These are phyloP conservation scores for Hydriomena furcata DNA, from an alignment of 2,888 invertebrate genomes.

Conservation along the genomic window DNA sequence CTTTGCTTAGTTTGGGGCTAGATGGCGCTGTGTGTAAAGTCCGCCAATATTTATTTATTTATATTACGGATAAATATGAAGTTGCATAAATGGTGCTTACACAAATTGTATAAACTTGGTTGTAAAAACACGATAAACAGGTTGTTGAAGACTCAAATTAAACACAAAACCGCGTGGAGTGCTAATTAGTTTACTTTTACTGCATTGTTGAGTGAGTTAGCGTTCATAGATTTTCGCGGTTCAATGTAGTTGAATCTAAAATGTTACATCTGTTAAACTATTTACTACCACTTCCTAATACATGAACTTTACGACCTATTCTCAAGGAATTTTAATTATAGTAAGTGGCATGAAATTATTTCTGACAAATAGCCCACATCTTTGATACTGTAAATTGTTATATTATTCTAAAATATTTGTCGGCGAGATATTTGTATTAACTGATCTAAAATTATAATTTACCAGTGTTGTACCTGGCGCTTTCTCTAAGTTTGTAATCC, in stretches of 20 bases:
- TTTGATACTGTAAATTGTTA: not conserved
- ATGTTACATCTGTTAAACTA: slow-evolving; percentile 33
- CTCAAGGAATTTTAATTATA: not conserved
- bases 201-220: slow-evolving; percentile 43
- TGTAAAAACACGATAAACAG: slow-evolving; percentile 44
- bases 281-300: slow-evolving; percentile 35
- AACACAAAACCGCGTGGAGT: slow-evolving; percentile 39
- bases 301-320: not conserved
- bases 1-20: too few species aligned
- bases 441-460: slow-evolving; percentile 75
- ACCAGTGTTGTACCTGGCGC: slow-evolving; percentile 51
- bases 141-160: slow-evolving; percentile 46
- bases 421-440: slow-evolving; percentile 24
- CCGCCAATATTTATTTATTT: too few species aligned
- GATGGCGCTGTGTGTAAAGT: too few species aligned
- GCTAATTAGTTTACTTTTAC: slow-evolving; percentile 45
- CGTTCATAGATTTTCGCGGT: slow-evolving; percentile 35
- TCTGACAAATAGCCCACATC: not conserved
- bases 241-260: slow-evolving; percentile 39
- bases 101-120: slow-evolving; percentile 48
- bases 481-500: slow-evolving; percentile 51
- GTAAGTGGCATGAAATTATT: too few species aligned
- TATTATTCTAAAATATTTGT: slow-evolving; percentile 17
- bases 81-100: slow-evolving; percentile 37
- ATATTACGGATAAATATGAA: slow-evolving; percentile 39